Conservation (phyloP, 2,888 invertebrate species). For the Cephus pulcher region DNA sequence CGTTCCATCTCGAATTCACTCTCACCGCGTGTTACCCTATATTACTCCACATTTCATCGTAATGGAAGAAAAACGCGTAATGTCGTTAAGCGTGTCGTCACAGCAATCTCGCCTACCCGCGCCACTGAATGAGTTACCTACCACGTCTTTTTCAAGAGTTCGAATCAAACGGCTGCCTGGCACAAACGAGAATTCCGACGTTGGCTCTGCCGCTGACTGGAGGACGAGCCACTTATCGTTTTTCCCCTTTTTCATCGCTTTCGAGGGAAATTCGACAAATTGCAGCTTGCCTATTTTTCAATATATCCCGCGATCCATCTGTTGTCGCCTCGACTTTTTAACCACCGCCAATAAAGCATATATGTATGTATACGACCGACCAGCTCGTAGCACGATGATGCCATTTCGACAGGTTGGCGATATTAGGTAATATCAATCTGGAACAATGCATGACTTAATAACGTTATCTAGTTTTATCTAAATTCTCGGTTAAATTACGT, state of each 20-base stretch:
- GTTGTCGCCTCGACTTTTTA: neutral
- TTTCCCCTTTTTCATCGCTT: neutral
- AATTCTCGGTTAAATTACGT: neutral
- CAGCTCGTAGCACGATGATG: neutral
- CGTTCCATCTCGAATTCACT: slow-evolving; percentile 6
- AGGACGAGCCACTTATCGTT: neutral
- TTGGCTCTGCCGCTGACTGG: neutral
- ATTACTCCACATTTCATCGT: slow-evolving; percentile 13
- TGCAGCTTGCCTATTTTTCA: neutral
- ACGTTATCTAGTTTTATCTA: neutral
- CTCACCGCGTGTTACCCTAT: slow-evolving; percentile 4
- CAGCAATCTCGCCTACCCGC: slow-evolving; percentile 16
- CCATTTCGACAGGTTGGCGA: neutral
- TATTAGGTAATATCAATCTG: neutral
- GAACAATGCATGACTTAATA: neutral
- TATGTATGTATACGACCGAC: neutral
- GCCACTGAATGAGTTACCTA: slow-evolving; percentile 4
- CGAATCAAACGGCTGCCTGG: slow-evolving; percentile 9
- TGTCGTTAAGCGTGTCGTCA: slow-evolving; percentile 20
- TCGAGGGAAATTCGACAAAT: neutral
- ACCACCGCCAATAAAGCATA: neutral
- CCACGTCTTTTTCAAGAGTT: slow-evolving; percentile 1
- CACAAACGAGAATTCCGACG: neutral
- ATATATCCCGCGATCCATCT: neutral
- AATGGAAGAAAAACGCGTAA: slow-evolving; percentile 11